Conservation (phyloP, 2,797 vertebrate species). For the Eulemur mongoz region DNA sequence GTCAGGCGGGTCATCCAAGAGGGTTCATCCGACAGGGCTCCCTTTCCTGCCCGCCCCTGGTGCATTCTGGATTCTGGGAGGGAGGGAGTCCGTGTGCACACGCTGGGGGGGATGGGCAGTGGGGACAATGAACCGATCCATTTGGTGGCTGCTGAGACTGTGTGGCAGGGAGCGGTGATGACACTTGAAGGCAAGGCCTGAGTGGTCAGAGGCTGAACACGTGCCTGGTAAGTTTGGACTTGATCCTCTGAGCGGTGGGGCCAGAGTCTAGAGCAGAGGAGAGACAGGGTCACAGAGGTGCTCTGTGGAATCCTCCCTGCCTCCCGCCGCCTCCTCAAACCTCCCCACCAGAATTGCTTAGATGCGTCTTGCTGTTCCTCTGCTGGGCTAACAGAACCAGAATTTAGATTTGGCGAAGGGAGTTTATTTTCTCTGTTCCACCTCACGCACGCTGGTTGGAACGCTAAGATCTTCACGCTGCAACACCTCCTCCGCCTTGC, state of each 20-base stretch:
- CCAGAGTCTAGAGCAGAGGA: not conserved
- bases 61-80: not conserved
- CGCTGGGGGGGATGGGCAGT: not conserved
- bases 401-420: not conserved
- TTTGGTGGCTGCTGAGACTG: not conserved
- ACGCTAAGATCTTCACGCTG: not conserved
- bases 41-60: not conserved
- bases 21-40: not conserved
- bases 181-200: fast-evolving
- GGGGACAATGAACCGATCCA: fast-evolving
- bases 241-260: not conserved
- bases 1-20: not conserved
- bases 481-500: fast-evolving
- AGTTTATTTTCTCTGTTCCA: not conserved
- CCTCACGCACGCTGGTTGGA: not conserved
- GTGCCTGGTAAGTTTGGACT: not conserved
- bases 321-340: fast-evolving
- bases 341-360: not conserved
- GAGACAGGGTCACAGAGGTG: not conserved
- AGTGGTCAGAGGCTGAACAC: not conserved
- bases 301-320: not conserved
- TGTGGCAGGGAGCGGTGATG: fast-evolving
- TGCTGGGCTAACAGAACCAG: not conserved
- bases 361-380: not conserved
- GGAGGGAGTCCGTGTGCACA: not conserved